A percentile compares a stretch with the other conserved stretches of the same genome.
Conservation (phyloP, 2,888 invertebrate species). For the Gnatocerus cornutus region DNA sequence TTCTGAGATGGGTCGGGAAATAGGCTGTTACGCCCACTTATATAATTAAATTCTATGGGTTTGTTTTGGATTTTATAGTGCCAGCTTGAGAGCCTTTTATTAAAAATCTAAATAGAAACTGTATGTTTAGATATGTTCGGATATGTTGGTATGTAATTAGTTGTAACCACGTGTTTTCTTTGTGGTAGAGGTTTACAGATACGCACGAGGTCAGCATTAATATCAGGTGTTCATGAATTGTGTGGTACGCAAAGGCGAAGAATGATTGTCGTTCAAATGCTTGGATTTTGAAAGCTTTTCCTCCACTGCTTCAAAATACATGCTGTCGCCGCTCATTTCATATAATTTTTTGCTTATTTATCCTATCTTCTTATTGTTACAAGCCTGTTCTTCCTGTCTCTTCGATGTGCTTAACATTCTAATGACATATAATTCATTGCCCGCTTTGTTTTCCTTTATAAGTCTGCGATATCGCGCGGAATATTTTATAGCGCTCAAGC, state of each 20-base stretch:
- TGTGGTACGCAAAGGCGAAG: conserved; percentile 14
- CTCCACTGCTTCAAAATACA: too few species aligned
- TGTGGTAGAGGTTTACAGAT: conserved; percentile 19
- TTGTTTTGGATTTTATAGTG: background rate
- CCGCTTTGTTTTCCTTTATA: conserved; percentile 50
- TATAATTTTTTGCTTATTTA: background rate
- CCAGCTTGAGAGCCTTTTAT: background rate
- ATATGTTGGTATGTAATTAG: conserved; percentile 19
- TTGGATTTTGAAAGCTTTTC: conserved; percentile 13
- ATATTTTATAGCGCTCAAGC: conserved; percentile 49
- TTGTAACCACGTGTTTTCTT: conserved; percentile 18
- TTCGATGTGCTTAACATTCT: conserved; percentile 41
- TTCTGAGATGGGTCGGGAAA: conserved; percentile 10
- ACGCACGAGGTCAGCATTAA: conserved; percentile 17
- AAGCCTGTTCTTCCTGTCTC: conserved; percentile 16
- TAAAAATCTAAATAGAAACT: conserved; percentile 14
- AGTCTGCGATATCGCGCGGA: conserved; percentile 46
- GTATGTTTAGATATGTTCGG: conserved; percentile 13
- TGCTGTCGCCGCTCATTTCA: too few species aligned
- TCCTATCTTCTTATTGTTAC: background rate
- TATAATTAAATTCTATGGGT: conserved; percentile 14
- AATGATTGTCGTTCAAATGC: conserved; percentile 23
- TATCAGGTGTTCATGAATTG: conserved; percentile 28
- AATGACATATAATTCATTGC: conserved; percentile 41
- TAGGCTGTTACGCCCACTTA: conserved; percentile 18